A percentile compares a stretch with the other conserved stretches of the same genome.
Evolutionary conservation across 2,797 vertebrate genomes (phyloP).

Genomic region (Hydrolagus colliei): DNA sequence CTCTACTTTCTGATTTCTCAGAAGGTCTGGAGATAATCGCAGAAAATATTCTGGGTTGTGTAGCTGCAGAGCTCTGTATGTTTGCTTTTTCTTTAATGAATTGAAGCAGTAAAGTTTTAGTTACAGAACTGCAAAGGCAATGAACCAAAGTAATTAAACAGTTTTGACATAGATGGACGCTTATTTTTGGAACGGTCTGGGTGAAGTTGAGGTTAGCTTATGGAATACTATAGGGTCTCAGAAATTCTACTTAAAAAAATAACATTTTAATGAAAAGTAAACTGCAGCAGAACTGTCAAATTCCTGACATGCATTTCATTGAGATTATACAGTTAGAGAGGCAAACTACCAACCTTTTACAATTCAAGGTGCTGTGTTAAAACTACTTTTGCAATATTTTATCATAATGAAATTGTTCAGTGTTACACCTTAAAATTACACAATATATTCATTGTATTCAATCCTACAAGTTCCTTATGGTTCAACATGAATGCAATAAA

Average conservation of each 20-base stretch:
- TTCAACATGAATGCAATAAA: not conserved
- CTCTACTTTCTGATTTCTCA: not conserved
- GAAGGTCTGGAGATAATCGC: not conserved
- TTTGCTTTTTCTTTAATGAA: conserved; percentile 17
- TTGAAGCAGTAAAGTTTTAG: not conserved
- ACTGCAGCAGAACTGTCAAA: not conserved
- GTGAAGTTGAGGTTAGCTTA: conserved; percentile 21
- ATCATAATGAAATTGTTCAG: not conserved
- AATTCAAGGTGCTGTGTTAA: not conserved
- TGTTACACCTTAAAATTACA: not conserved
- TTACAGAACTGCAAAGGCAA: conserved; percentile 3
- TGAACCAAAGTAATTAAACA: conserved; percentile 28
- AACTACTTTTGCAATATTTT: not conserved
- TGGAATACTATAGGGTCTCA: not conserved
- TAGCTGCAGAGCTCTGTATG: not conserved
- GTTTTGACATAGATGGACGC: conserved; percentile 24
- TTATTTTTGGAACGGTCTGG: conserved; percentile 18
- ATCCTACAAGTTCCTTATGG: not conserved
- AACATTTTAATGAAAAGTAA: conserved; percentile 2
- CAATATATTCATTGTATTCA: not conserved
- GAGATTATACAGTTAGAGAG: not conserved
- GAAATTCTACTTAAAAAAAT: conserved; percentile 7
- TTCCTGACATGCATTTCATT: not conserved
- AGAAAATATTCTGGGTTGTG: conserved; percentile 2
- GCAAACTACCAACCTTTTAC: not conserved